Conservation (phyloP, 2,888 invertebrate species). For the Athalia rosae region DNA sequence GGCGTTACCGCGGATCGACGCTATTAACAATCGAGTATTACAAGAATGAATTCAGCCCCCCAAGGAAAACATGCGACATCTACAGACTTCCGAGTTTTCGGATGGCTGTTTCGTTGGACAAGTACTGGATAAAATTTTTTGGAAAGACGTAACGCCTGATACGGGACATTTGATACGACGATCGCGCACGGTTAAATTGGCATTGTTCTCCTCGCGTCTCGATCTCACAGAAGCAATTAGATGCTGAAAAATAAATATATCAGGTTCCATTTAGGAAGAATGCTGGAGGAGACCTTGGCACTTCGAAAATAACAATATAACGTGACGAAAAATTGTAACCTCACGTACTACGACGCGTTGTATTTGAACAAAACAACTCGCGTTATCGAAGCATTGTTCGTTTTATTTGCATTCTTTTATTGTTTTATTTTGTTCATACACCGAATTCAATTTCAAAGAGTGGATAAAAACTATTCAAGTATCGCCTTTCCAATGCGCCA, state of each 20-base stretch:
- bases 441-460: neutral
- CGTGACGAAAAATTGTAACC: neutral
- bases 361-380: neutral
- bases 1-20: neutral
- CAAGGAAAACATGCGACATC: no score
- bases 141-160: neutral
- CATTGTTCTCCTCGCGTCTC: neutral
- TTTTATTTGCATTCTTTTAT: neutral
- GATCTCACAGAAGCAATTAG: neutral
- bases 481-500: neutral
- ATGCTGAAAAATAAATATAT: constrained; percentile 12
- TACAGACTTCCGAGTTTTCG: neutral
- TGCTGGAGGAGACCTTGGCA: neutral
- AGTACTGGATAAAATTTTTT: neutral
- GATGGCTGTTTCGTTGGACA: neutral
- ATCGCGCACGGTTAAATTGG: neutral
- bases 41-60: no score
- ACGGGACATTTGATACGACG: neutral
- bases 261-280: neutral
- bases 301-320: neutral
- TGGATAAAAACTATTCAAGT: neutral
- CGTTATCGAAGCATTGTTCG: no score
- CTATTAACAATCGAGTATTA: neutral
- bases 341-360: neutral
- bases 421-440: neutral